Evolutionary conservation across 2,888 invertebrate species (phyloP).

Genomic region (Xylota segnis): DNA sequence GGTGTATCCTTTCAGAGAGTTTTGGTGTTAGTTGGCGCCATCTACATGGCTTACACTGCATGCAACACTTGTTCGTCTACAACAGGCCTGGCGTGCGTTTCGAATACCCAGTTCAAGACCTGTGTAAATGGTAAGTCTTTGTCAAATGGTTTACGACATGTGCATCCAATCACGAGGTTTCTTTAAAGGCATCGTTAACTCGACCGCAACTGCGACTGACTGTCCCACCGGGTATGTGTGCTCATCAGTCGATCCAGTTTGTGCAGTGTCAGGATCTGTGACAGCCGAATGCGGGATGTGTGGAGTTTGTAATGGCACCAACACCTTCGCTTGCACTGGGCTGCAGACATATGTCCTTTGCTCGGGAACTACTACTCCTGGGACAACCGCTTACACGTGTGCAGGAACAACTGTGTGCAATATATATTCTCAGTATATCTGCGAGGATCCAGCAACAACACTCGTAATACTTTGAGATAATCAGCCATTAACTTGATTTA

Average conservation of each 20-base stretch:
- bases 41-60: constrained; percentile 5
- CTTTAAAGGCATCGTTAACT: constrained; percentile 13
- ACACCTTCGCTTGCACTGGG: constrained; percentile 19
- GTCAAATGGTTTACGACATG: background rate
- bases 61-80: constrained; percentile 52
- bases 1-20: constrained; percentile 1
- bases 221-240: constrained; percentile 59
- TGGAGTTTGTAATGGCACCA: background rate
- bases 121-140: constrained; percentile 40
- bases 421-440: constrained; percentile 33
- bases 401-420: constrained; percentile 28
- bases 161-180: no score
- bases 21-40: constrained; percentile 3
- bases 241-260: constrained; percentile 18
- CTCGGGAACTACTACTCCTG: background rate
- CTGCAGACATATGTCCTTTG: constrained; percentile 25
- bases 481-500: no score
- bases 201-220: background rate
- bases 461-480: constrained; percentile 18
- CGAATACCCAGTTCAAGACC: constrained; percentile 42
- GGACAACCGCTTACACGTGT: background rate
- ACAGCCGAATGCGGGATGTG: constrained; percentile 28
- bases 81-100: constrained; percentile 46
- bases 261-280: constrained; percentile 6
- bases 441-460: constrained; percentile 37